These are phyloP conservation scores for Macrobrachium rosenbergii DNA, from an alignment of 1,140 invertebrate genomes.

Conservation along the genomic window DNA sequence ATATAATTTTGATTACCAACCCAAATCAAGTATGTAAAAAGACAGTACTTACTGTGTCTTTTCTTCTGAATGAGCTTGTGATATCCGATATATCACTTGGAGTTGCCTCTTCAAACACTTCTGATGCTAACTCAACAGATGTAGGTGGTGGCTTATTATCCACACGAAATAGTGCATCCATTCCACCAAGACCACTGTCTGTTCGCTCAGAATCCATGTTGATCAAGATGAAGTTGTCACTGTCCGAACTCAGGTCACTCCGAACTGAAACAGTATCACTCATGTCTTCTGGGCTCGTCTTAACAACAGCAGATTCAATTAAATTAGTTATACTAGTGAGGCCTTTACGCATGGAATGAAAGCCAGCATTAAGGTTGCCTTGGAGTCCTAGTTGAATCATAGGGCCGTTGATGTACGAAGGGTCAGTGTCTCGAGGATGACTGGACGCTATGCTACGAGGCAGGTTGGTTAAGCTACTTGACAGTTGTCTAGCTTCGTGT, in stretches of 20 bases:
- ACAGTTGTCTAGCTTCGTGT: slow-evolving; percentile 48
- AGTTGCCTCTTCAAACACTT: slow-evolving; percentile 83
- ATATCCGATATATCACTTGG: slow-evolving; percentile 85
- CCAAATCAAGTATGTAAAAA: background rate
- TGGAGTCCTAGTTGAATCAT: slow-evolving; percentile 52
- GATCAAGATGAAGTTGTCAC: slow-evolving; percentile 71
- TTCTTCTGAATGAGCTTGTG: slow-evolving; percentile 82
- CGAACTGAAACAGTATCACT: slow-evolving; percentile 70
- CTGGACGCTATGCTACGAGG: slow-evolving; percentile 29
- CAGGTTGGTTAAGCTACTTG: slow-evolving; percentile 57
- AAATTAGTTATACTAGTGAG: slow-evolving; percentile 64
- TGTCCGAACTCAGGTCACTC: slow-evolving; percentile 72
- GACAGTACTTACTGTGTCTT: slow-evolving; percentile 78
- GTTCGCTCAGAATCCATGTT: slow-evolving; percentile 68
- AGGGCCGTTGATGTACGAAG: slow-evolving; percentile 41
- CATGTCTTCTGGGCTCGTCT: slow-evolving; percentile 64
- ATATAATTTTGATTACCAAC: background rate
- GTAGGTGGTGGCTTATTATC: slow-evolving; percentile 59
- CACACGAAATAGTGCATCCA: slow-evolving; percentile 59
- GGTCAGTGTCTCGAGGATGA: background rate
- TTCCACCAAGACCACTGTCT: slow-evolving; percentile 59
- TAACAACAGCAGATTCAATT: slow-evolving; percentile 65
- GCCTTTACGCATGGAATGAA: slow-evolving; percentile 57
- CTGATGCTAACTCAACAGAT: slow-evolving; percentile 84
- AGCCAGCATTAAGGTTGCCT: slow-evolving; percentile 63